Evolutionary conservation across 2,113 vertebrate species (phyloP).

Genomic region (Hirundichthys speculiger): DNA sequence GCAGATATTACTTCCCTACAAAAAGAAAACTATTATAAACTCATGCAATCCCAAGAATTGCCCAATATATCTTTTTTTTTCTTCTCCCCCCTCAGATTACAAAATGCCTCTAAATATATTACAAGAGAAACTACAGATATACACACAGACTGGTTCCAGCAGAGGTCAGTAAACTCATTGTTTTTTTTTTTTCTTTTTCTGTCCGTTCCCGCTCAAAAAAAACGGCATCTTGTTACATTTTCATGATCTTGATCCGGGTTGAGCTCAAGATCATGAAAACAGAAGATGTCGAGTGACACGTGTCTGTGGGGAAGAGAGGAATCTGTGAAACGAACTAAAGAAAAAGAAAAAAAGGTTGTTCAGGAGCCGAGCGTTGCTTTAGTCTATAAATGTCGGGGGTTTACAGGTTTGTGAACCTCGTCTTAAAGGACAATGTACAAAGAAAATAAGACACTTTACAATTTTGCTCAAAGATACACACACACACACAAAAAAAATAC

Average conservation of each 20-base stretch:
- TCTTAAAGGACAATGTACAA: constrained; percentile 52
- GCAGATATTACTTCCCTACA: constrained; percentile 68
- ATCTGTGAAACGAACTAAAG: neutral
- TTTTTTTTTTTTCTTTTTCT: constrained; percentile 31
- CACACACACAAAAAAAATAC: constrained; percentile 65
- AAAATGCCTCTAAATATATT: constrained; percentile 83
- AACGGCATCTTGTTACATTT: constrained; percentile 20
- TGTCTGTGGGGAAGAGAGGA: neutral
- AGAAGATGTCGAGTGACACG: neutral
- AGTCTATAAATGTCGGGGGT: constrained; percentile 27
- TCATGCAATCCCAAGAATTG: constrained; percentile 81
- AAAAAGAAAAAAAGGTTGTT: neutral
- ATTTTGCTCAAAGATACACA: constrained; percentile 46
- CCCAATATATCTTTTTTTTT: constrained; percentile 74
- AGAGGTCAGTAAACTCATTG: constrained; percentile 63
- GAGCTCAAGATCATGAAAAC: constrained; percentile 32
- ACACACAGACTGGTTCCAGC: constrained; percentile 75
- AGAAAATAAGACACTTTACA: constrained; percentile 72
- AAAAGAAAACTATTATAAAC: constrained; percentile 76
- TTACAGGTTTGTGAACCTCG: constrained; percentile 34
- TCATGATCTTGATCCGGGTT: constrained; percentile 13
- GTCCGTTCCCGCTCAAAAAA: constrained; percentile 25
- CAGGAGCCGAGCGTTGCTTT: constrained; percentile 43
- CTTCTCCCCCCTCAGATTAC: no score
- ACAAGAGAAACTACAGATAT: constrained; percentile 83